Base-by-base conservation (phyloP, 2,888 invertebrate genomes). In the Ormyrus pomaceus region DNA sequence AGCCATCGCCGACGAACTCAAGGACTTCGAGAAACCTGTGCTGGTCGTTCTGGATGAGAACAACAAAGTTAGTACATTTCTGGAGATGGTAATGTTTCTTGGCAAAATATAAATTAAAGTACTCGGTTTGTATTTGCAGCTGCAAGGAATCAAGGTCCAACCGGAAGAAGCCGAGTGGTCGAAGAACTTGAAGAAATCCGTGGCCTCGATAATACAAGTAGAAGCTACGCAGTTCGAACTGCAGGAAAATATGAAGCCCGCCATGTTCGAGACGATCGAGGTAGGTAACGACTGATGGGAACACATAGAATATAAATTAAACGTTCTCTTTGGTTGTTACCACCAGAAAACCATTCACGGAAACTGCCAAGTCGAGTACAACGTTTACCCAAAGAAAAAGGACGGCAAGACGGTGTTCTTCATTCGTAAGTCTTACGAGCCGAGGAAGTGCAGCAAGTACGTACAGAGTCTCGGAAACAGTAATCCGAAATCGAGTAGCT, bases 301-400 rank as follows among this genome's bases (percentile, higher is more conserved):
- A 89, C 89, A 85, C 84, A 82, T 85, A 82, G 82, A 82, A 81
- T 71, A 82, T 80, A 76, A 82, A 84, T 82, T 51, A 83, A 88
- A 88, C 89, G 90, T 91, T 90, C 90, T 90, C 91, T 90, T 90
- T 90, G 90, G 90, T 90, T 90, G 90, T 91, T 90, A 91, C 90
- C 90, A 89, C 89, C 88, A 91, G 91, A 86, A 88, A 65, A 89
- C 89, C 68, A 87, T 91, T 70, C 89, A 90, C 62, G 91, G 91
- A 1, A 83, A 83, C 10, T 91, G 90, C 51, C 80, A 87, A 56
- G 87, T 88, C 13, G 83, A 86, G 51, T 91, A 91, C 82, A 86
- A 88, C 61, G 86, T 91, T 6, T 84, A 87, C 3, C 85, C 85
- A 10, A 84, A 84, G 59, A 59, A 82, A 53, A 7, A 50, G 7